Evolutionary conservation across 2,888 invertebrate species (phyloP), one percentile per base, ranked within the genome.

Genomic region (Lamellibrachia satsuma): DNA sequence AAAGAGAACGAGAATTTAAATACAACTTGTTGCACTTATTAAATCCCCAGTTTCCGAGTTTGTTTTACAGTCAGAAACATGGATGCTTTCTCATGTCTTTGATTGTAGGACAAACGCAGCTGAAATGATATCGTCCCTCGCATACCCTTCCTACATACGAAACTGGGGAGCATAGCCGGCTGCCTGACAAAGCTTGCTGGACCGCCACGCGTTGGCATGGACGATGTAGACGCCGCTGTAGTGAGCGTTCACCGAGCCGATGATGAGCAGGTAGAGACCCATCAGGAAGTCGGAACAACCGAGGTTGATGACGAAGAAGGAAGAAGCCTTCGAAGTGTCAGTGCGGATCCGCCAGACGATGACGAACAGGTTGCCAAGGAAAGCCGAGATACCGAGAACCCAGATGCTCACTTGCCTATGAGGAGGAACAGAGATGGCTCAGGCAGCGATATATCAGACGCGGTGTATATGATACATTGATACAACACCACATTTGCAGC

Each of bases 271-370:
- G 95, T 97, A 97, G 91, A 97, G 95, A 52, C 97, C 97, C 97
- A 97, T 97, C 90, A 97, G 96, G 11, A 97, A 96, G 95, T 97
- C 97, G 51, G 97, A 97, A 92, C 97, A 96, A 0, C 97, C 97
- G 94, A 97, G 96, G 95, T 97, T 97, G 94, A 97, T 97, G 93
- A 97, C 97, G 96, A 97, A 94, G 92, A 94, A 94, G 15, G 93
- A 93, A 15, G 94, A 92, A 9, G 93, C 93, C 52, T 92, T 91
- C 9, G 90, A 52, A 22, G 93, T 39, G 52, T 94, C 94, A 7
- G 92, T 97, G 94, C 97, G 97, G 27, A 97, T 97, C 3, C 97
- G 97, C 95, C 95, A 95, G 15, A 94, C 15, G n/a, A 94, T 92
- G 52, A 95, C 97, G 75, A 97, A 96, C n/a, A 97, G 93, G 95